Evolutionary conservation across 2,888 invertebrate species (phyloP), one percentile per base, ranked within the genome.

Genomic region (Heliconius cydno): DNA sequence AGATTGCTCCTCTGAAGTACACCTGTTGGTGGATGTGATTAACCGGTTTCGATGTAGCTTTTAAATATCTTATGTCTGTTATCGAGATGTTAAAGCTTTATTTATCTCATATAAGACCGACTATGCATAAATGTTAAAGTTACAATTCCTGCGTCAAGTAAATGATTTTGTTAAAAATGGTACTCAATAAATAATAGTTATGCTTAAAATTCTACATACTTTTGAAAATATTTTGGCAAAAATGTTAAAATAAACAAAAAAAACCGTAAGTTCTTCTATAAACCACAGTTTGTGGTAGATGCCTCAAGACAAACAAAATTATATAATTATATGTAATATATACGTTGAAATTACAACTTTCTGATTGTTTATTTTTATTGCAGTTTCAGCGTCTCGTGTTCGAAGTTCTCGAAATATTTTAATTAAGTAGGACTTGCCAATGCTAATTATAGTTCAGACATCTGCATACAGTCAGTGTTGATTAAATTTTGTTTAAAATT

Each of bases 371-470:
- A 70, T 70, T 70, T 70, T 70, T 70, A 70, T 46, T 46, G 41
- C 25, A 73, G 60, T 73, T 60, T 60, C 57, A 9, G 3, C 34
- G n/a, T 38, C 38, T 34, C 73, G 60, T 60, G 15, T 57, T 73
- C 34, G 73, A 60, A 73, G 60, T 38, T 60, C 22, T 38, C 38
- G n/a, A 60, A 73, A 73, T 73, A 73, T 73, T 73, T 73, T 73
- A 73, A 60, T 73, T 73, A 73, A 25, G 73, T 60, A 60, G 57
- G 38, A 60, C 34, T 60, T 73, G 57, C 60, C 34, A 73, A 73
- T 73, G 60, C 34, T 73, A 60, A 73, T 70, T 70, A 70, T 70
- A 25, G 70, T 70, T 70, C 41, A 46, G 70, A 46, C 70, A 70
- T 70, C 25, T 70, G 41, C 70, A 46, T 25, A 25, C 41, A 25